These are phyloP conservation scores for Mamestra configurata DNA, from an alignment of 1,140 invertebrate species.

Conservation along the genomic window DNA sequence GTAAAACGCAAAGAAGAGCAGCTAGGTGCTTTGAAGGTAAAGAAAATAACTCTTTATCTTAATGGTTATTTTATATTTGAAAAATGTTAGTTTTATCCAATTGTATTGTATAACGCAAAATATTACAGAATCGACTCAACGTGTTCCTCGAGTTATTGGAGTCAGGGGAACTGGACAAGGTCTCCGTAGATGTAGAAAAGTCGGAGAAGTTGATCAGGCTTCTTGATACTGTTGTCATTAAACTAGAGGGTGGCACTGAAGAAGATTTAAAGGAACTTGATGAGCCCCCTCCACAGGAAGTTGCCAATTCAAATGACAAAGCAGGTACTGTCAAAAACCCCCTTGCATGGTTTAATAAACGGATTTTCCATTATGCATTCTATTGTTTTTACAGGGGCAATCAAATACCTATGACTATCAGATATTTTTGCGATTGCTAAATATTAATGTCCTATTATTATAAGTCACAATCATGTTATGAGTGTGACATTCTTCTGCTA, in stretches of 20 bases:
- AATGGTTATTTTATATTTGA: no score
- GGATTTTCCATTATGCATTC: no score
- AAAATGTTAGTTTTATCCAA: slow-evolving; percentile 35
- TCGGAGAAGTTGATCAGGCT: slow-evolving; percentile 95
- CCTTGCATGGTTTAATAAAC: no score
- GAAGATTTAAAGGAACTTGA: slow-evolving; percentile 96
- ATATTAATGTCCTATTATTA: no score
- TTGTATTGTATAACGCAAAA: neutral
- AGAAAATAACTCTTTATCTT: slow-evolving; percentile 11
- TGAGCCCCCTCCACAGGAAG: slow-evolving; percentile 82
- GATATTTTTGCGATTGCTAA: no score
- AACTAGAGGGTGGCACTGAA: slow-evolving; percentile 98
- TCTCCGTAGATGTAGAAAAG: slow-evolving; percentile 96
- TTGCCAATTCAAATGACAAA: slow-evolving; percentile 70
- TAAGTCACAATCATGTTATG: neutral
- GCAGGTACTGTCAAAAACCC: slow-evolving; percentile 60
- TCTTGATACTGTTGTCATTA: slow-evolving; percentile 98
- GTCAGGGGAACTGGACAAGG: slow-evolving; percentile 91
- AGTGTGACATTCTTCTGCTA: neutral
- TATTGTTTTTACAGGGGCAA: no score
- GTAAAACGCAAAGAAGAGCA: slow-evolving; percentile 97
- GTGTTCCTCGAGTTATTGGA: slow-evolving; percentile 96
- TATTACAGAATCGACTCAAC: slow-evolving; percentile 93
- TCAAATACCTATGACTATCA: no score
- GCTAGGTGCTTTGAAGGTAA: slow-evolving; percentile 93